Evolutionary conservation across 53 echinoderm and acorn worm genomes (phyloP).

Genomic region (Hippasteria phrygiana): DNA sequence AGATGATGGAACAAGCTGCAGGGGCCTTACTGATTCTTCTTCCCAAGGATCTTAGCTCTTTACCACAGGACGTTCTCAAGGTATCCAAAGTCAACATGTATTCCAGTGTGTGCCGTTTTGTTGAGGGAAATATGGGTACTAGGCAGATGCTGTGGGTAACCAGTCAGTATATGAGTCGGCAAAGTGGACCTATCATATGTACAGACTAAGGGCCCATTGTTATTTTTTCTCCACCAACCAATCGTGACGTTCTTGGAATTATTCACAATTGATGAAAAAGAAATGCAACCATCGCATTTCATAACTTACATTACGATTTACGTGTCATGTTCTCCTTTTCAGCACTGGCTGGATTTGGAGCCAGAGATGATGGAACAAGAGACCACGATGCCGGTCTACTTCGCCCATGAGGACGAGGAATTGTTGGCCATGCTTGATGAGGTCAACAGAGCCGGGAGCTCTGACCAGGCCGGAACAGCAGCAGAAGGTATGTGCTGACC

Average conservation of each 20-base stretch:
- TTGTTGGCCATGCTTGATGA: conserved; percentile 85
- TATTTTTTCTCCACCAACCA: too few relatives aligned
- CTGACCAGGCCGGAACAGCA: conserved; percentile 93
- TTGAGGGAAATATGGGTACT: too few relatives aligned
- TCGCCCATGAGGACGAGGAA: conserved; percentile 89
- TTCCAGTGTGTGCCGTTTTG: too few relatives aligned
- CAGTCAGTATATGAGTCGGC: too few relatives aligned
- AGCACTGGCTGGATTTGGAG: conserved; percentile 97
- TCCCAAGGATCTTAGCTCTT: conserved; percentile 79
- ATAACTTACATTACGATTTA: neutral
- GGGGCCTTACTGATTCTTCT: conserved; percentile 88
- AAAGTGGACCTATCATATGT: too few relatives aligned
- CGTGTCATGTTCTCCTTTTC: neutral
- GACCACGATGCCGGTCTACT: conserved; percentile 92
- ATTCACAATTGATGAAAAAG: too few relatives aligned
- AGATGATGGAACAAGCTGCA: conserved; percentile 89
- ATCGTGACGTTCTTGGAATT: too few relatives aligned
- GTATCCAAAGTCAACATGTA: too few relatives aligned
- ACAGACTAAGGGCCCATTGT: too few relatives aligned
- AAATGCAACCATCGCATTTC: too few relatives aligned
- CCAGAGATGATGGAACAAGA: conserved; percentile 87
- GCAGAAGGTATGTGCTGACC: conserved; percentile 74
- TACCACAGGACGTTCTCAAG: conserved; percentile 88
- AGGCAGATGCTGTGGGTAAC: too few relatives aligned
- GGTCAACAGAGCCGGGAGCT: conserved; percentile 82